phyloP scores from a whole-genome alignment of 1,140 invertebrate species.

The Medauroidea extradentata region DNA sequence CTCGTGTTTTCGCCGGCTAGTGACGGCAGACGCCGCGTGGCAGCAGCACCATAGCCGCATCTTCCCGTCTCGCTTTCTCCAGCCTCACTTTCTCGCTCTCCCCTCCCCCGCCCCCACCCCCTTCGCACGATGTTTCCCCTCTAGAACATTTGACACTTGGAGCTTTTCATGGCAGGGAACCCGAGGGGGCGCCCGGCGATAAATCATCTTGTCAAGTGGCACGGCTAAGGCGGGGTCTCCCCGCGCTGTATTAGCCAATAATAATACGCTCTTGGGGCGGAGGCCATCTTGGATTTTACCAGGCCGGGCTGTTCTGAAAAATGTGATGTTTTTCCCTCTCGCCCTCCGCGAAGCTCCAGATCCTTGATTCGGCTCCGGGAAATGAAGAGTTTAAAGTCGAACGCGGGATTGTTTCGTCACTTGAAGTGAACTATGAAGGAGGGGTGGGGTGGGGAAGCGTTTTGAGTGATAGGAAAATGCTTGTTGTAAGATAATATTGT shows the following conservation, averaged over 20 bases:
- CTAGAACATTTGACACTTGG: conserved; percentile 7
- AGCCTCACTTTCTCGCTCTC: neutral
- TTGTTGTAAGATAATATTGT: too few relatives aligned
- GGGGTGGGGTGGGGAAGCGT: too few relatives aligned
- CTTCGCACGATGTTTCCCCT: neutral
- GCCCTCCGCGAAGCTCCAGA: too few relatives aligned
- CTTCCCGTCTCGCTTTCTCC: neutral
- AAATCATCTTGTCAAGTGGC: conserved; percentile 5
- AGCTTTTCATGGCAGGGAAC: conserved; percentile 7
- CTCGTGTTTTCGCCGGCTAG: too few relatives aligned
- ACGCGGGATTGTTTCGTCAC: too few relatives aligned
- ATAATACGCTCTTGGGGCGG: conserved; percentile 9
- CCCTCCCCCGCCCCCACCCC: neutral
- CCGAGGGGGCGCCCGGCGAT: neutral
- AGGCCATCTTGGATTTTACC: conserved; percentile 13
- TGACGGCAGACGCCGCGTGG: neutral
- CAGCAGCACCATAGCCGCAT: neutral
- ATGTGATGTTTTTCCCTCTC: too few relatives aligned
- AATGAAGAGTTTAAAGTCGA: too few relatives aligned
- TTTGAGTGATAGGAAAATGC: too few relatives aligned
- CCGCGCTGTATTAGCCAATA: conserved; percentile 12
- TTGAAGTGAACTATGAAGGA: too few relatives aligned
- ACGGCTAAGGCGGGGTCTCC: conserved; percentile 7
- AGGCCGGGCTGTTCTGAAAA: too few relatives aligned
- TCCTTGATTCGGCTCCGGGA: too few relatives aligned